Evolutionary conservation across 64 coral and sea anemone genomes (phyloP).

Genomic region (Pocillopora verrucosa): DNA sequence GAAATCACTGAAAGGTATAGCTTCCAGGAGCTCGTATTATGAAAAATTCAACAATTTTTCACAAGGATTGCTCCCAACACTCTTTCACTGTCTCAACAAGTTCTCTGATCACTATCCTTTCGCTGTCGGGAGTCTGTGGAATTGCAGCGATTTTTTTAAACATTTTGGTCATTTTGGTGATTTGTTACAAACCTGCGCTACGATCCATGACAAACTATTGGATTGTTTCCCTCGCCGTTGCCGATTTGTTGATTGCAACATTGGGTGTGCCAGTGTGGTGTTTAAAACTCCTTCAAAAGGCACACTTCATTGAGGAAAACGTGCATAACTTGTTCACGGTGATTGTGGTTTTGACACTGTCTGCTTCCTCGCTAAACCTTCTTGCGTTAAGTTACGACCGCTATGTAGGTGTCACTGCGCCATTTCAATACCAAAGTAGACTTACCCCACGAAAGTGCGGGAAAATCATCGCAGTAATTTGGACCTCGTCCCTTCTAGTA

Average conservation of each 20-base stretch:
- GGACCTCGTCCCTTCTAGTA: background rate
- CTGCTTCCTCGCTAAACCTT: conserved; percentile 3
- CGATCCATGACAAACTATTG: background rate
- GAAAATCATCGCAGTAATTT: background rate
- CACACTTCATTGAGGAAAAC: background rate
- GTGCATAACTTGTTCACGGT: background rate
- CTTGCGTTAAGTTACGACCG: conserved; percentile 13
- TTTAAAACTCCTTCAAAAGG: background rate
- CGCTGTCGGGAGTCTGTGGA: background rate
- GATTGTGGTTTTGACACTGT: background rate
- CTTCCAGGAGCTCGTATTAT: background rate
- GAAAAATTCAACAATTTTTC: background rate
- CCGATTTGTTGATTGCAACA: background rate
- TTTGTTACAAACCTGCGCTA: background rate
- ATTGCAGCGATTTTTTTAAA: background rate
- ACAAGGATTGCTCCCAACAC: background rate
- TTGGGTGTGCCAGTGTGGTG: conserved; percentile 17
- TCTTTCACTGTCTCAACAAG: background rate
- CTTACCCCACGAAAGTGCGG: background rate
- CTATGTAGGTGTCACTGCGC: background rate
- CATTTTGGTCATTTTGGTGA: background rate
- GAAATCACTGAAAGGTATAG: too few species aligned
- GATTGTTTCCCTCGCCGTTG: background rate
- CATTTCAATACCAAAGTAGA: background rate
- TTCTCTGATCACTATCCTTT: background rate